phyloP scores from a whole-genome alignment of 2,888 invertebrate species.

The Linnaemya vulpina region DNA sequence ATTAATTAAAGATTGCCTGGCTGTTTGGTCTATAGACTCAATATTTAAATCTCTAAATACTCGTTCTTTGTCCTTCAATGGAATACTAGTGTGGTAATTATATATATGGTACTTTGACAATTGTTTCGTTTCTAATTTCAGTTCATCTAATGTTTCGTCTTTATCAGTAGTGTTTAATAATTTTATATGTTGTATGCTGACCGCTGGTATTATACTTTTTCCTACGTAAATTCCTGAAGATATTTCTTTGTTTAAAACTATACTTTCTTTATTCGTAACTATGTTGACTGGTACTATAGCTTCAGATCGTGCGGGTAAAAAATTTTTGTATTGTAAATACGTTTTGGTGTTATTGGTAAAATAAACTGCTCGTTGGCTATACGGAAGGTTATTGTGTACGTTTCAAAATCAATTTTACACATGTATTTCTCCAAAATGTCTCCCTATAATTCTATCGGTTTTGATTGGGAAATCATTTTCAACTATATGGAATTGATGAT shows the following conservation, averaged over 20 bases:
- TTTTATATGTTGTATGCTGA: too few species aligned
- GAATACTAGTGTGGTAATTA: not conserved
- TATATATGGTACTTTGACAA: not conserved
- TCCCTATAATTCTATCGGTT: conserved; percentile 23
- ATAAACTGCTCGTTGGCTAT: not conserved
- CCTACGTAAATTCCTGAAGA: not conserved
- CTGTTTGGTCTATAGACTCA: not conserved
- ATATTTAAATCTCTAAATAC: not conserved
- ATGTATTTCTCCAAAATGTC: not conserved
- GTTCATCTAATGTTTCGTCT: too few species aligned
- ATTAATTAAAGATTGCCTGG: not conserved
- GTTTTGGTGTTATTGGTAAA: conserved; percentile 3
- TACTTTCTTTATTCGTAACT: not conserved
- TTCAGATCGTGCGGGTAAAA: not conserved
- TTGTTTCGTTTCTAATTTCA: too few species aligned
- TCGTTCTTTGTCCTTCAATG: not conserved
- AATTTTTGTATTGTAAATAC: conserved; percentile 1
- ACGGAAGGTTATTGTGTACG: conserved; percentile 2
- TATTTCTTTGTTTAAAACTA: not conserved
- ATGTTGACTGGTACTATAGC: not conserved
- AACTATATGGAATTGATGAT: not conserved
- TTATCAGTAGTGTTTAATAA: not conserved
- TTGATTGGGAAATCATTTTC: not conserved
- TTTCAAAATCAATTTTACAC: not conserved
- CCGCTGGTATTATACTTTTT: not conserved